Percentiles rank a stretch among this genome's conserved stretches.
Evolutionary conservation across 2,113 vertebrate species (phyloP).

Genomic region (Turdus rufiventris): DNA sequence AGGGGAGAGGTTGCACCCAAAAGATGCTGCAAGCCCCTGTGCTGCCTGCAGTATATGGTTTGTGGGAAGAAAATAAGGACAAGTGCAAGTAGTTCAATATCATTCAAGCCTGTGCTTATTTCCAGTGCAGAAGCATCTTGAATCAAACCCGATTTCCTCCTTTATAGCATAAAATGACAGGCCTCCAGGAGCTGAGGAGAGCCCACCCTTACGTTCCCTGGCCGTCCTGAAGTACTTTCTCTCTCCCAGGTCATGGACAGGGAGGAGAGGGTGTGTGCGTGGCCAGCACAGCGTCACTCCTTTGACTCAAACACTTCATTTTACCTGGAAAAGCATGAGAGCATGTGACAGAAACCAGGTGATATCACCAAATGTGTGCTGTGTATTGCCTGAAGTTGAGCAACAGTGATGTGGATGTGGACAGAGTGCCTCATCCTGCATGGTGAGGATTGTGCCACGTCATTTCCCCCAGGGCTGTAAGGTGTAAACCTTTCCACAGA

Average conservation of each 20-base stretch:
- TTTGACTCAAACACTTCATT: neutral
- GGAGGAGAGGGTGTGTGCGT: neutral
- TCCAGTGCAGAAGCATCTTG: neutral
- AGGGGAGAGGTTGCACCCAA: accelerated
- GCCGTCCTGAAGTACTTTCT: neutral
- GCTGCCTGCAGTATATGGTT: neutral
- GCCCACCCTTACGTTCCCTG: neutral
- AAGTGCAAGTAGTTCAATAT: neutral
- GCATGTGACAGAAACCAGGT: neutral
- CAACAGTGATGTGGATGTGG: neutral
- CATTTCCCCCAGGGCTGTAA: neutral
- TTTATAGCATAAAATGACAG: neutral
- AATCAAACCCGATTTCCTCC: neutral
- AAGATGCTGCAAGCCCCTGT: neutral
- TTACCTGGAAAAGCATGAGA: neutral
- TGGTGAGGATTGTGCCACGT: neutral
- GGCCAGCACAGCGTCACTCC: neutral
- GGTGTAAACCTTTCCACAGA: neutral
- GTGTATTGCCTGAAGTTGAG: neutral
- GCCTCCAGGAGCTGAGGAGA: neutral
- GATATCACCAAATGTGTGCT: neutral
- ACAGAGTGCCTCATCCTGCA: neutral
- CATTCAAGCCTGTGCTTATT: neutral
- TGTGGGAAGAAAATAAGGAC: neutral
- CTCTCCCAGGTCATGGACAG: accelerated